These are phyloP conservation scores for Sorex araneus DNA, from an alignment of 2,113 vertebrate genomes.

Conservation along the genomic window DNA sequence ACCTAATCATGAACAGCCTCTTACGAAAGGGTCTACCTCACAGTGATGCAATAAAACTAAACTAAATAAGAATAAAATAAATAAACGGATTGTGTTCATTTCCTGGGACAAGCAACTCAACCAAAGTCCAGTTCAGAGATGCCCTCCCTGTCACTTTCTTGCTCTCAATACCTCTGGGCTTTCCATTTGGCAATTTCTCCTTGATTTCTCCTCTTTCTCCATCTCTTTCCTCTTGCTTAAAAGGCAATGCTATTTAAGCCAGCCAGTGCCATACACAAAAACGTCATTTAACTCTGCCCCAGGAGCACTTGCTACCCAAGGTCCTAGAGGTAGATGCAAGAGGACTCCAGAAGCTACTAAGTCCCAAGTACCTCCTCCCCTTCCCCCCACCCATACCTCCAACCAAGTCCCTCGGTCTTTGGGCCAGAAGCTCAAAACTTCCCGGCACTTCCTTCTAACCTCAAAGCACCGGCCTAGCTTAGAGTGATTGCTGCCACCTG, in stretches of 20 bases:
- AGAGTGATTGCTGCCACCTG: background rate
- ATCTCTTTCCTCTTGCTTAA: slow-evolving; percentile 33
- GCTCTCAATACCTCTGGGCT: background rate
- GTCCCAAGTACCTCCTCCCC: too few species aligned
- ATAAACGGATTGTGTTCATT: background rate
- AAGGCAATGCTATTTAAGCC: slow-evolving; percentile 23
- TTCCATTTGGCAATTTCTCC: slow-evolving; percentile 28
- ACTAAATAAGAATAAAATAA: too few species aligned
- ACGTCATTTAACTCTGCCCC: slow-evolving; percentile 34
- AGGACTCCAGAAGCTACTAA: background rate
- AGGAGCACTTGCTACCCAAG: background rate
- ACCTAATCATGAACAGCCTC: too few species aligned
- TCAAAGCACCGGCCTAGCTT: too few species aligned
- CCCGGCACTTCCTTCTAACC: too few species aligned
- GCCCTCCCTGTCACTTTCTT: background rate
- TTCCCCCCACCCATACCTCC: too few species aligned
- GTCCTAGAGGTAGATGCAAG: background rate
- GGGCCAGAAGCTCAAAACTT: too few species aligned
- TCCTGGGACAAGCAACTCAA: background rate
- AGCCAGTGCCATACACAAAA: slow-evolving; percentile 62
- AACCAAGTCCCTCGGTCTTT: too few species aligned
- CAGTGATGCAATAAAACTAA: too few species aligned
- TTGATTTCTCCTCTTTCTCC: too few species aligned
- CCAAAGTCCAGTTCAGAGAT: background rate
- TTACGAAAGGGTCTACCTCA: too few species aligned